Conservation (phyloP, 2,888 invertebrate genomes). For the Torymus tubicola region DNA sequence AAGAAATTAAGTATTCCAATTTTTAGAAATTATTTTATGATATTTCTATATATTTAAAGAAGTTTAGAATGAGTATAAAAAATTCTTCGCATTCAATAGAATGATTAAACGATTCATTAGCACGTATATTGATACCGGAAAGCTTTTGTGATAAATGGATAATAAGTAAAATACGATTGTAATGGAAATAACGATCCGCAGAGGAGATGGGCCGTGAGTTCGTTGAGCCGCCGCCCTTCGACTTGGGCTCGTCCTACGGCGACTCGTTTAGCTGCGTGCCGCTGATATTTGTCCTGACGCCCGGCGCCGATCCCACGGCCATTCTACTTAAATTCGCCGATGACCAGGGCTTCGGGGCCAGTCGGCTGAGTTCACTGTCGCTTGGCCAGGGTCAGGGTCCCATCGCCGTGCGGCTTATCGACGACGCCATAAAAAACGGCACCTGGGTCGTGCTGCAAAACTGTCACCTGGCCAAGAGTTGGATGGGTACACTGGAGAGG, state of each 20-base stretch:
- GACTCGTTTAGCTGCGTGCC: conserved; percentile 93
- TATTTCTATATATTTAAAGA: no score
- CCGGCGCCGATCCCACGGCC: conserved; percentile 95
- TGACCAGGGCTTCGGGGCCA: conserved; percentile 90
- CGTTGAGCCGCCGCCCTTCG: conserved; percentile 93
- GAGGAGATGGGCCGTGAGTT: conserved; percentile 87
- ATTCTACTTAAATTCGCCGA: conserved; percentile 95
- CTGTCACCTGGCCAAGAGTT: conserved; percentile 95
- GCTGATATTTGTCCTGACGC: conserved; percentile 92
- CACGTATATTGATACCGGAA: no score
- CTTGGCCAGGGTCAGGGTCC: conserved; percentile 96
- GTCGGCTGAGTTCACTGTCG: conserved; percentile 88
- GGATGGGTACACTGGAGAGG: conserved; percentile 94
- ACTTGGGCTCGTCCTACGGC: conserved; percentile 87
- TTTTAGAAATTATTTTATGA: no score
- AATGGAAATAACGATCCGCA: conserved; percentile 61
- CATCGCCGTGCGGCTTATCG: conserved; percentile 90
- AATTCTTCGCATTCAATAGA: no score
- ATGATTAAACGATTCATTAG: no score
- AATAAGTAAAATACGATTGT: no score
- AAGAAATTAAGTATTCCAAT: no score
- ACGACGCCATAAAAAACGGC: conserved; percentile 89
- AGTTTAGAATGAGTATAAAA: no score
- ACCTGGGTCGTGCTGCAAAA: conserved; percentile 97
- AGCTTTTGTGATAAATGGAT: no score